phyloP scores from a whole-genome alignment of 2,888 invertebrate genomes.

The Cryptocephalus primarius region DNA sequence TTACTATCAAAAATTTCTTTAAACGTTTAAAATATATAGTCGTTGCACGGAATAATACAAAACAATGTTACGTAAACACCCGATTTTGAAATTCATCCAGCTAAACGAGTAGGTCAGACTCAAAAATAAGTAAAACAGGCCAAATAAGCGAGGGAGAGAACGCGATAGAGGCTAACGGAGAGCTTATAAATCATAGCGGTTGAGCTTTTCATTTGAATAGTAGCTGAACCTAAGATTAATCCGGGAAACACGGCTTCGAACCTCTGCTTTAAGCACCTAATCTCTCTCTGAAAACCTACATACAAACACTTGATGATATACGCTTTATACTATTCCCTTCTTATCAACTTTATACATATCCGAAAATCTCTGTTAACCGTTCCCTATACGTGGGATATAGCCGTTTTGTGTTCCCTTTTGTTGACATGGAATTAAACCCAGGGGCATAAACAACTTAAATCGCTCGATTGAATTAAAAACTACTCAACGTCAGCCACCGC shows the following conservation, averaged over 20 bases:
- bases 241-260: constrained; percentile 14
- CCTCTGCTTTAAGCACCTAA: constrained; percentile 12
- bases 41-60: no score
- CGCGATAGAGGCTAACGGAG: constrained; percentile 16
- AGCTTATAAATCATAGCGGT: constrained; percentile 28
- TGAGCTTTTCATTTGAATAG: constrained; percentile 26
- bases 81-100: no score
- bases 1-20: no score
- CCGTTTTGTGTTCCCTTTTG: no score
- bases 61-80: no score
- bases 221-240: constrained; percentile 26
- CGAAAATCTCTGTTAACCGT: constrained; percentile 6
- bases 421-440: no score
- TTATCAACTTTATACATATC: constrained; percentile 9
- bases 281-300: constrained; percentile 23
- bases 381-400: no score
- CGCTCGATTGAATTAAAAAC: no score
- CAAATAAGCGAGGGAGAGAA: constrained; percentile 2
- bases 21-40: no score
- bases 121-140: neutral
- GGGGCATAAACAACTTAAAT: no score
- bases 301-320: constrained; percentile 22
- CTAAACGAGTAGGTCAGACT: no score
- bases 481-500: no score
- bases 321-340: constrained; percentile 16